These are phyloP conservation scores for Halcyon smyrnensis DNA, from an alignment of 2,797 vertebrate genomes.

Conservation along the genomic window DNA sequence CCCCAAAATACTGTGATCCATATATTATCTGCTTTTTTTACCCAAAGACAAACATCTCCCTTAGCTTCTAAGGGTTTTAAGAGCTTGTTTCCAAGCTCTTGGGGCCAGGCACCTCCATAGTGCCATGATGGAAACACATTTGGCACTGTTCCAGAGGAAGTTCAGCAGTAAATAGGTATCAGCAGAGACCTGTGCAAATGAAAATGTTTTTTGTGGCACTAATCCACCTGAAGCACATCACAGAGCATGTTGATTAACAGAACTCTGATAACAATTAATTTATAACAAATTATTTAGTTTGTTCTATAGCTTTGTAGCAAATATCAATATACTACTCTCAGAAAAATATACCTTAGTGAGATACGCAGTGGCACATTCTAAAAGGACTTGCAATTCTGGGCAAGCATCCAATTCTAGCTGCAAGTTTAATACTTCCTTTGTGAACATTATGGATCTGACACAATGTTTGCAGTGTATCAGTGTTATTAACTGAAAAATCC, in stretches of 20 bases:
- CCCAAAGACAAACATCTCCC: background rate
- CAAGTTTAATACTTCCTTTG: background rate
- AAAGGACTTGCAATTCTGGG: conserved; percentile 4
- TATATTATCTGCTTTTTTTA: background rate
- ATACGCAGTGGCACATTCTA: background rate
- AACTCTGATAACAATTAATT: background rate
- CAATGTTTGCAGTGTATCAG: background rate
- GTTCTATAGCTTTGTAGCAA: conserved; percentile 10
- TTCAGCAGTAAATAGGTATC: background rate
- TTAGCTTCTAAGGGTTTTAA: background rate
- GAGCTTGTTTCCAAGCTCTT: background rate
- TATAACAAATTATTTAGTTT: background rate
- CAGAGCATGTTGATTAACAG: background rate
- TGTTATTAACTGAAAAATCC: background rate
- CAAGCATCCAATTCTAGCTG: background rate
- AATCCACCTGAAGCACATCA: background rate
- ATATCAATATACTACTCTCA: background rate
- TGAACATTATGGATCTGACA: background rate
- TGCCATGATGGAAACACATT: background rate
- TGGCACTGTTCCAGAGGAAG: background rate
- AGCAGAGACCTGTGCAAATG: background rate
- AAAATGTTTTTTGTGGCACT: background rate
- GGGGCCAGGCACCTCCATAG: background rate
- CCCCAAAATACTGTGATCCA: background rate
- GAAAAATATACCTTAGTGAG: background rate